These are phyloP conservation scores for Syngnathus rostellatus DNA, from an alignment of 2,797 vertebrate species.

Conservation along the genomic window DNA sequence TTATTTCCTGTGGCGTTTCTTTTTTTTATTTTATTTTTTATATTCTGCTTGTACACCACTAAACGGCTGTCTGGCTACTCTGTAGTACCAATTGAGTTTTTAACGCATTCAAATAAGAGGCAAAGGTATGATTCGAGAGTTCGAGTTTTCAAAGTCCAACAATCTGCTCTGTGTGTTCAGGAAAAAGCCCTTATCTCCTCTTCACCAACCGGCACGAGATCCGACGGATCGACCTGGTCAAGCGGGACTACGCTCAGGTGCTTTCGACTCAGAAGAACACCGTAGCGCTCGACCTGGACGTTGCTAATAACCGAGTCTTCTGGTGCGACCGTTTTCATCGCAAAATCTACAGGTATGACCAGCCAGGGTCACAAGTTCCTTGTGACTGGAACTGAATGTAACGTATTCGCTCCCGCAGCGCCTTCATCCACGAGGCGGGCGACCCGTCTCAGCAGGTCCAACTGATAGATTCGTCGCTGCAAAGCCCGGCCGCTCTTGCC, in stretches of 20 bases:
- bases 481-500: conserved; percentile 88
- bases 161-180: conserved; percentile 39
- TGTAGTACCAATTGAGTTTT: not conserved
- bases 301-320: conserved; percentile 86
- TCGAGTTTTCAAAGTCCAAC: no score
- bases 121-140: not conserved
- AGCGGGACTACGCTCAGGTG: conserved; percentile 87
- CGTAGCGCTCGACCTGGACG: conserved; percentile 87
- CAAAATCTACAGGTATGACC: conserved; percentile 87
- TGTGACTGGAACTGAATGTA: no score
- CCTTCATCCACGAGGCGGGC: conserved; percentile 87
- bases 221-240: conserved; percentile 85
- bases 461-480: conserved; percentile 80
- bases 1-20: not conserved
- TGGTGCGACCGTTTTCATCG: conserved; percentile 96
- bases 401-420: conserved; percentile 55
- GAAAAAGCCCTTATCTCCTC: conserved; percentile 87
- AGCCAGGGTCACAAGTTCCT: no score
- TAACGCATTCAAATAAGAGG: no score
- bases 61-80: not conserved
- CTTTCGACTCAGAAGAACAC: conserved; percentile 93
- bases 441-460: conserved; percentile 82
- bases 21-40: not conserved
- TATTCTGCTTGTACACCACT: not conserved
- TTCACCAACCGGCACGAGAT: conserved; percentile 98